Base-by-base conservation (phyloP, 2,113 vertebrate species). In the Periophthalmodon schlosseri region DNA sequence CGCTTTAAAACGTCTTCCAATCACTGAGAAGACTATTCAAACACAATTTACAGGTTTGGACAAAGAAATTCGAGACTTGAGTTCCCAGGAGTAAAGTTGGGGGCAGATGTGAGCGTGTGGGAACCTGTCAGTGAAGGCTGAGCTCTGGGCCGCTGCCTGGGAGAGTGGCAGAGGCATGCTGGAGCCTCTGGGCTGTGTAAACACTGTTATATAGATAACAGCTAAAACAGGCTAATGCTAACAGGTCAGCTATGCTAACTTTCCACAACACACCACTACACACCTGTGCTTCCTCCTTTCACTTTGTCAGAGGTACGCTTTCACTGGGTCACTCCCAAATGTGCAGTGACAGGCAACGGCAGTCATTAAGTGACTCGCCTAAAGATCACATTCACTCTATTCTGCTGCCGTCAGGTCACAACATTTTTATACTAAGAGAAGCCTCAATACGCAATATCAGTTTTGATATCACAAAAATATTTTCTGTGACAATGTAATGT, bases 161-260 rank as follows among this genome's bases (percentile, higher is more conserved):
- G 83, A 91, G 84, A 86, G 74, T 76, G 81, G 78, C 78, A 77
- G 70, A 87, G 83, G 79, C 84, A 87, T 87, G 88, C 79, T 0
- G 20, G 76, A 85, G 78, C 88, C 86, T 87, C 34, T 11, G 77
- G 80, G 86, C 80, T 88, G 81, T 81, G 87, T 86, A 90, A 91
- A 91, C 84, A 80, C 8, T 69, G 3, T 44, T 44, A 44, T 10
- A 49, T 2, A 49, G 83, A 90, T 84, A 86, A 88, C 78, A 66
- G 72, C 16, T 7, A 24, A 54, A 57, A 76, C 65, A 78, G 49
- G 74, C 67, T 56, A 54, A n/a, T 54, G 57, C 23, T 57, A 28
- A 80, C 69, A 77, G 72, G 75, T 85, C 61, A 69, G 65, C 58
- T 64, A 24, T 36, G 68, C 63, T 64, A 24, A 46, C 54, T 73